Evolutionary conservation across 2,113 vertebrate species (phyloP), one percentile per base, ranked within the genome.

Genomic region (Irena cyanogastra): DNA sequence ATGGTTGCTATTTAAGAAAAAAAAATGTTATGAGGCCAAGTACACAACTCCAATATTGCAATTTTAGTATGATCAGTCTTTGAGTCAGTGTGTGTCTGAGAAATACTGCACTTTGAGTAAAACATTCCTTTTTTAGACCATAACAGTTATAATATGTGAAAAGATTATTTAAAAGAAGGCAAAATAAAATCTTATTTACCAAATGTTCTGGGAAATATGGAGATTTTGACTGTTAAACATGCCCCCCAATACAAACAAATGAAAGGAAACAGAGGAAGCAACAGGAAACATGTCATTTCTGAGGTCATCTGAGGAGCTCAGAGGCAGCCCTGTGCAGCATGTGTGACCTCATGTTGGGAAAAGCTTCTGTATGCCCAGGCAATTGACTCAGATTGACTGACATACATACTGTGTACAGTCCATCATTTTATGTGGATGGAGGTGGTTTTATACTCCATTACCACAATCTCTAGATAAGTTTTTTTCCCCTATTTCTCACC

Each of bases 351-450:
- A 8, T 54, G 11, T 4, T 75, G 17, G 61, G 31, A 85, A 66
- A 49, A 57, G 9, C 19, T 42, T 61, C 60, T 44, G 22, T 31
- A 37, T n/a, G 13, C 19, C 37, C 61, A 70, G 18, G 28, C 11
- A n/a, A 21, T 7, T 83, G 47, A 44, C 11, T 16, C 42, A 24
- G 10, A 42, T 3, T 19, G 74, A 24, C 22, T 80, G 31, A 27
- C 8, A 10, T 7, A 24, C 9, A 6, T 16, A 15, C 2, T 49
- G n/a, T 9, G 9, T 45, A 11, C 0, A 1, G 24, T 41, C 37
- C 31, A 65, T 20, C 9, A 24, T 64, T 83, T 60, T 27, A 44
- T 24, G 7, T 44, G 16, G 6, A 35, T 35, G 11, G 27, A 68
- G 27, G 26, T 50, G 11, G 13, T 42, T 26, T 57, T 68, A 9